phyloP scores from a whole-genome alignment of 1,140 invertebrate genomes.

The Cataglyphis hispanica region DNA sequence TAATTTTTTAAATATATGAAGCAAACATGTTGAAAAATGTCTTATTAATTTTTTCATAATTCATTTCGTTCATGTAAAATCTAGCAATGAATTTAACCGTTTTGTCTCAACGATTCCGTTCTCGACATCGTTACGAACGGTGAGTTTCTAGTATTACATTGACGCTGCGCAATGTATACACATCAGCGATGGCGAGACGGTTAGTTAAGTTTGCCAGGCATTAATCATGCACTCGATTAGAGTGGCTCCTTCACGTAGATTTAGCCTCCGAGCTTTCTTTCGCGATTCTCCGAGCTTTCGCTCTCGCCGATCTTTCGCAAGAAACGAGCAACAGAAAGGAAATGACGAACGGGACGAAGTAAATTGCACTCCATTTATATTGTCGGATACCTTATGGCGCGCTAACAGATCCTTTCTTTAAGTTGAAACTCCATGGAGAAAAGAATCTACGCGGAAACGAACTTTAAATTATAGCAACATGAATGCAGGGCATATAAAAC shows the following conservation, averaged over 20 bases:
- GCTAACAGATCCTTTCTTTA: background rate
- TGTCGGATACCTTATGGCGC: background rate
- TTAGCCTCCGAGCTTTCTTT: constrained; percentile 1
- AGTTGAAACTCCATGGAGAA: background rate
- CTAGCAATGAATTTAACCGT: background rate
- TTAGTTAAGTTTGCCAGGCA: constrained; percentile 69
- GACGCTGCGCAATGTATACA: constrained; percentile 47
- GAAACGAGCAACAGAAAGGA: background rate
- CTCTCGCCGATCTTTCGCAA: constrained; percentile 8
- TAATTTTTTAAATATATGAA: background rate
- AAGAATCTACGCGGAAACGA: constrained; percentile 16
- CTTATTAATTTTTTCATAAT: background rate
- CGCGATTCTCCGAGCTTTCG: constrained; percentile 14
- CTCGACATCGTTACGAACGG: background rate
- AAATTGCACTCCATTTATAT: background rate
- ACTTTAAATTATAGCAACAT: constrained; percentile 49
- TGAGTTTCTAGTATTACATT: constrained; percentile 29
- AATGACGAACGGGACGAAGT: background rate
- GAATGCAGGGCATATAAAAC: constrained; percentile 17
- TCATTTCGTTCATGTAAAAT: background rate
- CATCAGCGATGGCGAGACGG: constrained; percentile 48
- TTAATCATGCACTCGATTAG: constrained; percentile 68
- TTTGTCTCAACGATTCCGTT: constrained; percentile 20
- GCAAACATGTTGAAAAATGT: background rate
- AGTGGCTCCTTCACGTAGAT: constrained; percentile 15